Evolutionary conservation across 2,113 vertebrate genomes (phyloP).

Genomic region (Australoheros scitulus): DNA sequence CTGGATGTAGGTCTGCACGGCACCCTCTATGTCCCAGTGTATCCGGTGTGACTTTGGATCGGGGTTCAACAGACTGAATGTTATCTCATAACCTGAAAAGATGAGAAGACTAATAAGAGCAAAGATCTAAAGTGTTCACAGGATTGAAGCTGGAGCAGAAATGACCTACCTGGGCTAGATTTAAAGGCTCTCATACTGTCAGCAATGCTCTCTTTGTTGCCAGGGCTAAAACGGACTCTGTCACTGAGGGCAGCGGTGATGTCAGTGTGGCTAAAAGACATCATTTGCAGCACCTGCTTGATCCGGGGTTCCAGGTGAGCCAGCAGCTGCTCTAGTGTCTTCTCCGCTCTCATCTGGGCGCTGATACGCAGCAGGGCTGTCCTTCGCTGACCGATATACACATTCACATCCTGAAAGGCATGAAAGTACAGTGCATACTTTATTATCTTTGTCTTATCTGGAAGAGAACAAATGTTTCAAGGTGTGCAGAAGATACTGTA

Average conservation of each 20-base stretch:
- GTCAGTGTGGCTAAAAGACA: conserved; percentile 89
- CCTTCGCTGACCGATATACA: conserved; percentile 88
- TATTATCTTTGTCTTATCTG: background rate
- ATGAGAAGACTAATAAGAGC: background rate
- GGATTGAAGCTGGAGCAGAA: background rate
- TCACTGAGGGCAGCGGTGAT: conserved; percentile 85
- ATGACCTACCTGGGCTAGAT: conserved; percentile 89
- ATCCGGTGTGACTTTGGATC: conserved; percentile 90
- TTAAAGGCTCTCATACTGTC: conserved; percentile 91
- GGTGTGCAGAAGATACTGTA: background rate
- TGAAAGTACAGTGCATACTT: background rate
- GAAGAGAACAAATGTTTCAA: background rate
- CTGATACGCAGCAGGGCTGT: conserved; percentile 78
- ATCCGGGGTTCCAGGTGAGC: conserved; percentile 74
- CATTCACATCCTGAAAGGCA: conserved; percentile 72
- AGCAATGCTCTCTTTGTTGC: conserved; percentile 78
- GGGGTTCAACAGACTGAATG: conserved; percentile 94
- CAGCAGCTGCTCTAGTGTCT: conserved; percentile 75
- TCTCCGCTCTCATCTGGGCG: conserved; percentile 58
- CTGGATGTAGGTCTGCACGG: conserved; percentile 84
- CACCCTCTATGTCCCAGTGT: conserved; percentile 92
- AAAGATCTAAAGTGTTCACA: background rate
- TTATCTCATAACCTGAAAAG: conserved; percentile 92
- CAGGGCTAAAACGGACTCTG: conserved; percentile 81
- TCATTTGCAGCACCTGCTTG: conserved; percentile 81